A percentile compares a stretch with the other conserved stretches of the same genome.
phyloP scores from a whole-genome alignment of 2,888 invertebrate species.

The Netelia melanura region DNA sequence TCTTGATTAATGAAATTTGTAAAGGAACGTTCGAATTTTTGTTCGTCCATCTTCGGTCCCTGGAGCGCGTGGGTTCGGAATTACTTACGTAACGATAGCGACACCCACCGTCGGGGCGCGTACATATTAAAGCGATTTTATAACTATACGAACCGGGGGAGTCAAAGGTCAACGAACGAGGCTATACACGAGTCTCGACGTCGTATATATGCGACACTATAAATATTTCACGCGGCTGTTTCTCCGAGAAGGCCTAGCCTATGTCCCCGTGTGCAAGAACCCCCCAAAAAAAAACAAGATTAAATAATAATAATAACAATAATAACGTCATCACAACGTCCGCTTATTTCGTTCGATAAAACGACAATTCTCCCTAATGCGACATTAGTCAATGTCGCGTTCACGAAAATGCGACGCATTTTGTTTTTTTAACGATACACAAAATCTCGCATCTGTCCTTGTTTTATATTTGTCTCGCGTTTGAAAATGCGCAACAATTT shows the following conservation, averaged over 20 bases:
- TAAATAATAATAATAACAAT: background rate
- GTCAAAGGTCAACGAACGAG: conserved; percentile 69
- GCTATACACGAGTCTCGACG: conserved; percentile 26
- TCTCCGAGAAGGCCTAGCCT: conserved; percentile 40
- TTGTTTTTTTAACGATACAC: background rate
- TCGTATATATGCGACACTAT: conserved; percentile 54
- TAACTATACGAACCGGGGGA: conserved; percentile 26
- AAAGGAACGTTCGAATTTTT: too few relatives aligned
- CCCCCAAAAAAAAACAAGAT: conserved; percentile 3
- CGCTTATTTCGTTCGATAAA: background rate
- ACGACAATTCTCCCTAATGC: conserved; percentile 6
- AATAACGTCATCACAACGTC: background rate
- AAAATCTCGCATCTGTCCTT: background rate
- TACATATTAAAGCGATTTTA: conserved; percentile 46
- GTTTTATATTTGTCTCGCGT: background rate
- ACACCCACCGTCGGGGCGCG: conserved; percentile 56
- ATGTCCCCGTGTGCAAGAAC: background rate
- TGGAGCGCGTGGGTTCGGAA: background rate
- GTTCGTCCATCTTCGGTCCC: background rate
- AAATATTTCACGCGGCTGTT: conserved; percentile 64
- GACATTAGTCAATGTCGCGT: background rate
- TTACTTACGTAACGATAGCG: conserved; percentile 14
- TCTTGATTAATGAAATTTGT: too few relatives aligned
- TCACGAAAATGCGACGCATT: background rate
- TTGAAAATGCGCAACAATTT: background rate